A percentile compares a stretch with the other conserved stretches of the same genome.
These are phyloP conservation scores for Dicrurus megarhynchus DNA, from an alignment of 2,113 vertebrate genomes.

Conservation along the genomic window DNA sequence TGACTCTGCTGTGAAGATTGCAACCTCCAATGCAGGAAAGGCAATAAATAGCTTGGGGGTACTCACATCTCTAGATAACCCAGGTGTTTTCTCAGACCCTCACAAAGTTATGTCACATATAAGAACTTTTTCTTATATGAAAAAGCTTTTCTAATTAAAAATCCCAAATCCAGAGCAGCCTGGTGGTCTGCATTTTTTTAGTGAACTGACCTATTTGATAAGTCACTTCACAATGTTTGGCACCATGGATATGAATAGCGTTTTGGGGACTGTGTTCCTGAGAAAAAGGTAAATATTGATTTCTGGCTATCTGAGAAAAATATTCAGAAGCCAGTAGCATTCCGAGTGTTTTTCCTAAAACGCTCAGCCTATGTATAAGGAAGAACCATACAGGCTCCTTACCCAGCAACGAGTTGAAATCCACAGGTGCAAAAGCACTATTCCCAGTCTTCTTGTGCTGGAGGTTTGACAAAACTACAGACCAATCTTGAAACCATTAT, in stretches of 20 bases:
- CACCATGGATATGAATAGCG: not conserved
- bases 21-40: not conserved
- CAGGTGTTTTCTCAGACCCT: not conserved
- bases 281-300: not conserved
- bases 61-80: not conserved
- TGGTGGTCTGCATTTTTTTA: not conserved
- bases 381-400: not conserved
- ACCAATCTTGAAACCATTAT: not conserved
- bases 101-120: not conserved
- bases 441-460: not conserved
- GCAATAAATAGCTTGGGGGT: not conserved
- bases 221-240: not conserved
- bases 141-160: not conserved
- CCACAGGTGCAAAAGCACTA: not conserved
- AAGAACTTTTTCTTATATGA: not conserved
- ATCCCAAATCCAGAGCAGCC: not conserved
- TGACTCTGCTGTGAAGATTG: not conserved
- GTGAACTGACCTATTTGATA: not conserved
- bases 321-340: not conserved
- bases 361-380: not conserved
- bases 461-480: not conserved
- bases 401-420: not conserved
- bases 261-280: not conserved
- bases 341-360: not conserved
- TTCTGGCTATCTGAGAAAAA: not conserved